Conservation (phyloP, 2,888 invertebrate genomes). For the Epirrhoe tristata region DNA sequence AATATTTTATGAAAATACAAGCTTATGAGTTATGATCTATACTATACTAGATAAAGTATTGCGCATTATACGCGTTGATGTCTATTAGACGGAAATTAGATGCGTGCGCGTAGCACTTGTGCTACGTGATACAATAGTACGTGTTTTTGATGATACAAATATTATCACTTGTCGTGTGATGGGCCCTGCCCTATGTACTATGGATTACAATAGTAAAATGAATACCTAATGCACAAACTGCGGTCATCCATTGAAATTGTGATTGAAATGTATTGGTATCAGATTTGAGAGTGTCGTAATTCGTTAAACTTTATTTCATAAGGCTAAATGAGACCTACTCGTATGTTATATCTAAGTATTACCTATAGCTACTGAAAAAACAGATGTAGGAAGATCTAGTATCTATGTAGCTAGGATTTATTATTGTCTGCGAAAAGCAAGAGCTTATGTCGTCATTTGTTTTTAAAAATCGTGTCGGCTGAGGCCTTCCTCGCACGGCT, state of each 20-base stretch:
- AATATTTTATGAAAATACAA: too few species aligned
- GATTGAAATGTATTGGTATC: too few species aligned
- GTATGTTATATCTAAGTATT: too few species aligned
- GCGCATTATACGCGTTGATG: slow-evolving; percentile 48
- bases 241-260: too few species aligned
- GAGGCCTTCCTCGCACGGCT: slow-evolving; percentile 76
- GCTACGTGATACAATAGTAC: slow-evolving; percentile 19
- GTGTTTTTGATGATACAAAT: not conserved
- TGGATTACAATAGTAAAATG: too few species aligned
- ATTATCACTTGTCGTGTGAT: not conserved
- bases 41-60: not conserved
- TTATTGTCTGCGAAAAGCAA: slow-evolving; percentile 45
- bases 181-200: not conserved
- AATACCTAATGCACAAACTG: too few species aligned
- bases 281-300: too few species aligned
- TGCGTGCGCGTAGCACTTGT: slow-evolving; percentile 43
- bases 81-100: slow-evolving; percentile 48
- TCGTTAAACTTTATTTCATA: too few species aligned
- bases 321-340: too few species aligned
- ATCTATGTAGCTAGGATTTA: slow-evolving; percentile 20
- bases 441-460: slow-evolving; percentile 75
- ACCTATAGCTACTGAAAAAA: slow-evolving; percentile 22
- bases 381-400: slow-evolving; percentile 14
- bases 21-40: too few species aligned
- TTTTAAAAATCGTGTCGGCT: slow-evolving; percentile 72